Base-by-base conservation (phyloP, 2,797 vertebrate genomes). In the Hozukius guyotensis region DNA sequence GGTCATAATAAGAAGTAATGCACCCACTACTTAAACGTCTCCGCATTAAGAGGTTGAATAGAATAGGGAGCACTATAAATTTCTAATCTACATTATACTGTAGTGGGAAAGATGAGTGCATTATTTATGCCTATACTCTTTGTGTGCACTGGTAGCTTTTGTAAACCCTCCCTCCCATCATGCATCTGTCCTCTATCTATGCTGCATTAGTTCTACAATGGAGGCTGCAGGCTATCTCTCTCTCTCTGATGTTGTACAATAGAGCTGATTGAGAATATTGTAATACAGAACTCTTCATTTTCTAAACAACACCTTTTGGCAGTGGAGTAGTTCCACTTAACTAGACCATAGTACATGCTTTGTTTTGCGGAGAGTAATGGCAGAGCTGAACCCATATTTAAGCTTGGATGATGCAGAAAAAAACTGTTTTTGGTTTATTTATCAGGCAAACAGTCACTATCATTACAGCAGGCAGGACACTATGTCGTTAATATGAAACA, bases 91-190 rank as follows among this genome's bases (percentile, higher is more conserved):
- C 36, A 78, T 91, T 83, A 83, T 74, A 67, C 53, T 13, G 68
- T 89, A 76, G 84, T 83, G 31, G 29, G 31, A 89, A 83, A 74
- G 59, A 84, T 76, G 76, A 82, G 56, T 85, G 38, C 72, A 91
- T 80, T 83, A 88, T 88, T 92, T 72, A 88, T 88, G 55, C 59
- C 29, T 66, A 0, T 52, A 9, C 55, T 82, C 81, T 87, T 46
- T 77, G 24, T 88, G 65, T 86, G 81, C n/a, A 57, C 31, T 65
- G 52, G 55, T 65, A 71, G 78, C 56, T 65, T 71, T 81, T 77
- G 75, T 77, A 81, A 62, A 24, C 61, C 49, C 36, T 32, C 34
- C 59, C 46, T 59, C 57, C 22, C 24, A 62, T 29, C 63, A 72
- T 83, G 61, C 72, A 83, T 55, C 72, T 82, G 71, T 56, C 74